These are phyloP conservation scores for Meteorus cinctellus DNA, from an alignment of 2,888 invertebrate species.

Conservation along the genomic window DNA sequence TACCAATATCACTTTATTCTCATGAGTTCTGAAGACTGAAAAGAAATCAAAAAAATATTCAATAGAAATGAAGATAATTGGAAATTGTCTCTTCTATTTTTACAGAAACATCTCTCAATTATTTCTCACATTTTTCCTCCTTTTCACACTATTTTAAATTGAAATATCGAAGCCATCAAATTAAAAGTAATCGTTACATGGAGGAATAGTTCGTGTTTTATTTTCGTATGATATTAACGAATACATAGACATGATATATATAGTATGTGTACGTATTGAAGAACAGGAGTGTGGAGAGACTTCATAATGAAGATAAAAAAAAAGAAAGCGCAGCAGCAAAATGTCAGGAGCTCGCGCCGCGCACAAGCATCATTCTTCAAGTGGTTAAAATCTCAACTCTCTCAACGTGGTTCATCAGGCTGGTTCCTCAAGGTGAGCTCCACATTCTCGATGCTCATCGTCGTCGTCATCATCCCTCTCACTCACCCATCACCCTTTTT, in stretches of 20 bases:
- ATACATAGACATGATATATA: neutral
- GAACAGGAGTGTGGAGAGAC: neutral
- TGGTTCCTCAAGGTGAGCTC: conserved; percentile 55
- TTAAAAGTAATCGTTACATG: too few relatives aligned
- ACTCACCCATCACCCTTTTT: conserved; percentile 43
- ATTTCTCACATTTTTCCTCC: too few relatives aligned
- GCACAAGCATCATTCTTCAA: conserved; percentile 44
- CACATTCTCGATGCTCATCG: conserved; percentile 53
- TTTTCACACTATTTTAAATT: too few relatives aligned
- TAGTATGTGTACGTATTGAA: neutral
- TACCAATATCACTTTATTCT: too few relatives aligned
- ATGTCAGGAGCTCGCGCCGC: conserved; percentile 41
- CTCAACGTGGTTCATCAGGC: conserved; percentile 52
- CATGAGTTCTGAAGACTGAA: neutral
- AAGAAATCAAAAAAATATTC: conserved; percentile 6
- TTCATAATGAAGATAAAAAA: conserved; percentile 22
- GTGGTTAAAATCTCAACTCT: conserved; percentile 45
- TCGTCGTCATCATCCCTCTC: conserved; percentile 53
- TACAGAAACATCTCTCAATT: neutral
- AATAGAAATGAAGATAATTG: conserved; percentile 14
- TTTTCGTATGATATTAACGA: too few relatives aligned
- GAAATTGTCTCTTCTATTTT: conserved; percentile 44
- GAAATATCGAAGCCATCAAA: too few relatives aligned
- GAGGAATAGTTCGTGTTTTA: too few relatives aligned
- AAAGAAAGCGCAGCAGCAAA: conserved; percentile 42